Percentiles rank a stretch among this genome's conserved stretches.
Evolutionary conservation across 2,888 invertebrate genomes (phyloP).

Genomic region (Drosophila prolongata): DNA sequence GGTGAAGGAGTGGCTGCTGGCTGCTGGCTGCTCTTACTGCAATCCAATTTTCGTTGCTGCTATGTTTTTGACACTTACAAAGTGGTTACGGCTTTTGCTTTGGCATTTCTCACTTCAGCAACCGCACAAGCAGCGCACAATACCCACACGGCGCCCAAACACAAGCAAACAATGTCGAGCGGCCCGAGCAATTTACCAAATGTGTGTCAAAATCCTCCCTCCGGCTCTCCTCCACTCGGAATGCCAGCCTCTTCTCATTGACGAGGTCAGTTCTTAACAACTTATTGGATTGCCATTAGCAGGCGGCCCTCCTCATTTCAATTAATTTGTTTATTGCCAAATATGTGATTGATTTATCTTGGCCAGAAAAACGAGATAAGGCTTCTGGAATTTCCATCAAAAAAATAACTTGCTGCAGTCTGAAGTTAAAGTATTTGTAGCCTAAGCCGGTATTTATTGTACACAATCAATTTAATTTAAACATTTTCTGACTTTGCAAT

Average conservation of each 20-base stretch:
- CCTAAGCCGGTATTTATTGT: too few relatives aligned
- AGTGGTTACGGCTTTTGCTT: slow-evolving; percentile 78
- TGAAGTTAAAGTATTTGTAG: background rate
- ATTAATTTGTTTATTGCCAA: slow-evolving; percentile 34
- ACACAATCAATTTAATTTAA: background rate
- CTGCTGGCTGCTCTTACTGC: slow-evolving; percentile 49
- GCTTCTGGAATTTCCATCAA: background rate
- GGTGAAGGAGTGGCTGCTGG: background rate
- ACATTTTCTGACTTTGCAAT: background rate
- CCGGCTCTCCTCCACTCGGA: slow-evolving; percentile 24
- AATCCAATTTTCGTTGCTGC: slow-evolving; percentile 76
- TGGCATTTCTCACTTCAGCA: slow-evolving; percentile 77
- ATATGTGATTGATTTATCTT: slow-evolving; percentile 24
- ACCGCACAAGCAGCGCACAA: slow-evolving; percentile 59
- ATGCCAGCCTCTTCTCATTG: slow-evolving; percentile 60
- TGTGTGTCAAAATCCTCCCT: slow-evolving; percentile 72
- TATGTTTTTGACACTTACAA: slow-evolving; percentile 77
- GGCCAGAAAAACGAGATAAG: background rate
- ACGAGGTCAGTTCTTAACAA: slow-evolving; percentile 73
- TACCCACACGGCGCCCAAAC: slow-evolving; percentile 14
- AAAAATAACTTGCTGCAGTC: background rate
- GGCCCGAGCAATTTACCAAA: slow-evolving; percentile 64
- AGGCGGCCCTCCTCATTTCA: slow-evolving; percentile 32
- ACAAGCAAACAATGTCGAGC: slow-evolving; percentile 22
- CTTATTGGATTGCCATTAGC: slow-evolving; percentile 52